phyloP scores from a whole-genome alignment of 2,888 invertebrate species.

The Melanophora roralis region DNA sequence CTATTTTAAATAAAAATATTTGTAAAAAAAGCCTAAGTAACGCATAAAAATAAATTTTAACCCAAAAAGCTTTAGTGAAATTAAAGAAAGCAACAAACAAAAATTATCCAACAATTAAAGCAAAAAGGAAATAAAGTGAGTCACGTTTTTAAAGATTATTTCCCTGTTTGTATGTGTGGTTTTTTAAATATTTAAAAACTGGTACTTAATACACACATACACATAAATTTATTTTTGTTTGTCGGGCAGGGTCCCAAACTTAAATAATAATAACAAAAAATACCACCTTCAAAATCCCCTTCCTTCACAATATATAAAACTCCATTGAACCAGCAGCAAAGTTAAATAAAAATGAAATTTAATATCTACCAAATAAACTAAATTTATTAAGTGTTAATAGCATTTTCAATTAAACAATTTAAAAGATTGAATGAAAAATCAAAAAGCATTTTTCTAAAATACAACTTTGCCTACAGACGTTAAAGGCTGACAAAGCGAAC shows the following conservation, averaged over 20 bases:
- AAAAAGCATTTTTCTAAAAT: not conserved
- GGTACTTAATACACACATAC: slow-evolving; percentile 6
- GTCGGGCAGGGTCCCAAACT: slow-evolving; percentile 35
- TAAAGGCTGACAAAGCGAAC: slow-evolving; percentile 22
- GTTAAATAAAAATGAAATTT: not conserved
- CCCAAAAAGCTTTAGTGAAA: not conserved
- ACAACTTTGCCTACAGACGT: too few species aligned
- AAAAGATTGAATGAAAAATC: not conserved
- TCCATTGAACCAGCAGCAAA: slow-evolving; percentile 3
- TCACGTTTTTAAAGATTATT: slow-evolving; percentile 45
- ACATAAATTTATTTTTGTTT: slow-evolving; percentile 51
- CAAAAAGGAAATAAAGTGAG: slow-evolving; percentile 51
- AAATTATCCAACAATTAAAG: slow-evolving; percentile 3
- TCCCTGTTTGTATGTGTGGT: not conserved
- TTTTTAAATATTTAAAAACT: not conserved
- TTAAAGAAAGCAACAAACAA: not conserved
- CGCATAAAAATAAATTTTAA: not conserved
- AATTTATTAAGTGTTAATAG: not conserved
- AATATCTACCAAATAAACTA: not conserved
- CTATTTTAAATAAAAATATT: not conserved
- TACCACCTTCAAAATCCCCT: slow-evolving; percentile 26
- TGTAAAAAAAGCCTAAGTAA: not conserved
- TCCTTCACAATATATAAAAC: not conserved
- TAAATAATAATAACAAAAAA: slow-evolving; percentile 5
- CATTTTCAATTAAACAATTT: not conserved